Evolutionary conservation across 1,140 invertebrate genomes (phyloP).

Genomic region (Mesaphorura yosii): DNA sequence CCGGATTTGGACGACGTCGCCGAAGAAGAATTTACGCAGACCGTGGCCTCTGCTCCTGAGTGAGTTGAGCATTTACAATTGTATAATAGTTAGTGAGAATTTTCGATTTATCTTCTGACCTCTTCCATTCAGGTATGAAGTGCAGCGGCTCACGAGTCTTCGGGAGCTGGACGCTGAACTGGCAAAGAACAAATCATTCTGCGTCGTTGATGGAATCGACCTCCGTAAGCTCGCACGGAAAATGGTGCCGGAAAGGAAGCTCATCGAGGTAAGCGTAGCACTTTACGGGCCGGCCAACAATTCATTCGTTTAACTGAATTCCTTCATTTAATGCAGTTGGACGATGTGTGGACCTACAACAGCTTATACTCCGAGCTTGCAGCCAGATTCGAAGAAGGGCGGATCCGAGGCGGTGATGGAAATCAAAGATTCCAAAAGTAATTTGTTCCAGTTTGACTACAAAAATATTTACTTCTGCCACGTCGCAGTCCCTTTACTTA

Average conservation of each 20-base stretch:
- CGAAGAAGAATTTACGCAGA: constrained; percentile 25
- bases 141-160: constrained; percentile 24
- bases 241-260: constrained; percentile 25
- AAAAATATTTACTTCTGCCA: too few relatives aligned
- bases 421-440: too few relatives aligned
- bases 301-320: too few relatives aligned
- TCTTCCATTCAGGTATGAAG: constrained; percentile 21
- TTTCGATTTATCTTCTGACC: constrained; percentile 1
- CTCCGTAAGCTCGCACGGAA: constrained; percentile 20
- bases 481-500: too few relatives aligned
- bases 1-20: constrained; percentile 28
- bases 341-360: too few relatives aligned
- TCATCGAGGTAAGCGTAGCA: too few relatives aligned
- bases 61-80: constrained; percentile 5
- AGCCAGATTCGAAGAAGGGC: too few relatives aligned
- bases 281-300: too few relatives aligned
- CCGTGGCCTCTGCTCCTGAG: constrained; percentile 25
- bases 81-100: neutral
- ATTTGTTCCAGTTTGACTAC: too few relatives aligned
- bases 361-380: too few relatives aligned
- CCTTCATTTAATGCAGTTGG: too few relatives aligned
- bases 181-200: constrained; percentile 22
- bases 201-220: constrained; percentile 22
- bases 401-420: too few relatives aligned
- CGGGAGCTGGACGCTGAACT: constrained; percentile 28